Conservation (phyloP, 2,797 vertebrate species). For the Coregonus suidteri region DNA sequence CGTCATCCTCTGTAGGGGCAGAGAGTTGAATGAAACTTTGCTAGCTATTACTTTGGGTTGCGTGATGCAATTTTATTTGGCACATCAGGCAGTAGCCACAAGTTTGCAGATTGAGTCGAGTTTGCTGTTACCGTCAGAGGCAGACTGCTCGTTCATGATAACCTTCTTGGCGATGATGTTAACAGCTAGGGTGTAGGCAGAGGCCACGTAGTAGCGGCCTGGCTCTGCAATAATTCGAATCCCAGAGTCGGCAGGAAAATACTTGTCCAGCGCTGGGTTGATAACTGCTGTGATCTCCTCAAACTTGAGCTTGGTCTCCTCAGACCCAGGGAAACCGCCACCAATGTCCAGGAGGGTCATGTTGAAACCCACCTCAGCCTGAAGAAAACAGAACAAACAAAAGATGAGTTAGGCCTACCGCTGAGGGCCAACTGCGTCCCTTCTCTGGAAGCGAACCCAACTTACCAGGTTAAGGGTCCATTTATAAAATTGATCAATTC, state of each 20-base stretch:
- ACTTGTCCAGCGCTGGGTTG: conserved; percentile 91
- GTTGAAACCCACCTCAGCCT: conserved; percentile 89
- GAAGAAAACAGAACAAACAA: conserved; percentile 20
- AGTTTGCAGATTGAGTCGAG: neutral
- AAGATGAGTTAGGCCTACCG: neutral
- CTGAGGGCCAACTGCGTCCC: neutral
- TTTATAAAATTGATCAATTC: too few relatives aligned
- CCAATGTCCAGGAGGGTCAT: conserved; percentile 96
- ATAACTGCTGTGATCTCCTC: conserved; percentile 95
- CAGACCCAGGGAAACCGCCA: conserved; percentile 94
- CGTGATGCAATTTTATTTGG: neutral
- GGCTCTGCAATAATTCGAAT: conserved; percentile 90
- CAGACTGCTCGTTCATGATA: conserved; percentile 84
- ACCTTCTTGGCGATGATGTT: conserved; percentile 97
- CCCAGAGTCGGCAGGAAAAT: conserved; percentile 86
- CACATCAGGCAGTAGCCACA: neutral
- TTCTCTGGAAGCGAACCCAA: neutral
- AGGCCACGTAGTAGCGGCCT: conserved; percentile 93
- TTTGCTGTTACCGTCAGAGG: conserved; percentile 76
- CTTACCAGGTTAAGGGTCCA: too few relatives aligned
- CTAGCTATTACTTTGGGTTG: neutral
- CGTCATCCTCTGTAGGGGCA: conserved; percentile 83
- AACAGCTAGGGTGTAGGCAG: conserved; percentile 91
- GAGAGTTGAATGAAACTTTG: neutral
- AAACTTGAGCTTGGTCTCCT: conserved; percentile 91